phyloP scores from a whole-genome alignment of 2,888 invertebrate species.

The Geophilus truncorum region DNA sequence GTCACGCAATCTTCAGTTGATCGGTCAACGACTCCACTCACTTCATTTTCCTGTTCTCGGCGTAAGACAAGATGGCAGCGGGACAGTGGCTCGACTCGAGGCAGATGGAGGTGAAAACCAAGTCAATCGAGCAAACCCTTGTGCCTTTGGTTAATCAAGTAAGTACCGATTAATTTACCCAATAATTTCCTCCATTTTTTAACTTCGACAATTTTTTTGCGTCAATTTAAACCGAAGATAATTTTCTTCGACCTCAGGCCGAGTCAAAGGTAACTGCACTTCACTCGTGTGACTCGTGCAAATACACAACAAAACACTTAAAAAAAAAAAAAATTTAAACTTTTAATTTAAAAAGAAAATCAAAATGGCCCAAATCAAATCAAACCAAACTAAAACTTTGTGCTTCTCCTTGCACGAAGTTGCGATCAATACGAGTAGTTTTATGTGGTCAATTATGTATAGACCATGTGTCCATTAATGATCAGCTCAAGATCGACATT shows the following conservation, averaged over 20 bases:
- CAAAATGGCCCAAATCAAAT: neutral
- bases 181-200: neutral
- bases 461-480: neutral
- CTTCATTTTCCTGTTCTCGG: slow-evolving; percentile 10
- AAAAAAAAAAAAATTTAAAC: neutral
- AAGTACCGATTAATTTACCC: slow-evolving; percentile 46
- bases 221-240: neutral
- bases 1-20: neutral
- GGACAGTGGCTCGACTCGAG: slow-evolving; percentile 39
- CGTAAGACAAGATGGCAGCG: slow-evolving; percentile 33
- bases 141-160: slow-evolving; percentile 93
- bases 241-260: neutral
- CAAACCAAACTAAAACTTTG: neutral
- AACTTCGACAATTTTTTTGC: neutral
- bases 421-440: neutral
- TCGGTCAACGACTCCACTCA: slow-evolving; percentile 22
- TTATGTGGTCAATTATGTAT: neutral
- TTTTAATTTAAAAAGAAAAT: neutral
- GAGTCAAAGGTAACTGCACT: slow-evolving; percentile 1
- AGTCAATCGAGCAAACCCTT: slow-evolving; percentile 89
- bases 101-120: slow-evolving; percentile 76
- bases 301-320: neutral
- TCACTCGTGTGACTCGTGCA: too few relatives aligned
- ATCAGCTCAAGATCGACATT: neutral
- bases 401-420: neutral